A percentile compares a stretch with the other conserved stretches of the same genome.
Evolutionary conservation across 2,888 invertebrate species (phyloP).

Genomic region (Crepidodera aurea): DNA sequence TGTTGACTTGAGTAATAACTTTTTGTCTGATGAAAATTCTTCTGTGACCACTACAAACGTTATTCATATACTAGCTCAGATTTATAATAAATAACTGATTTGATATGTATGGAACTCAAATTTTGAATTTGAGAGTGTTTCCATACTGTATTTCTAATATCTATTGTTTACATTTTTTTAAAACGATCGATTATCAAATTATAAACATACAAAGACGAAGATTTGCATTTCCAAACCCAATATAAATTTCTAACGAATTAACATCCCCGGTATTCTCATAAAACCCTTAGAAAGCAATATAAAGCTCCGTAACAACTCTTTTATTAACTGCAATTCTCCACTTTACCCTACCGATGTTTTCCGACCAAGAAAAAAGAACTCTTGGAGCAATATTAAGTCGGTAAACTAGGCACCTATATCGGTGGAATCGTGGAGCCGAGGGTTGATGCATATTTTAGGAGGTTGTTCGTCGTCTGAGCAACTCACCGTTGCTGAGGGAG

Average conservation of each 20-base stretch:
- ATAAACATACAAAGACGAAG: too few species aligned
- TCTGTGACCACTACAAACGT: too few species aligned
- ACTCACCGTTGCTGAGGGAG: slow-evolving; percentile 17
- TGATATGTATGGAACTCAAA: too few species aligned
- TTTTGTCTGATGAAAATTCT: too few species aligned
- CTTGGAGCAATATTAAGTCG: slow-evolving; percentile 26
- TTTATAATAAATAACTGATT: too few species aligned
- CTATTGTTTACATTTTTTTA: too few species aligned
- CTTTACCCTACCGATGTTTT: slow-evolving; percentile 13
- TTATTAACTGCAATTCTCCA: slow-evolving; percentile 28
- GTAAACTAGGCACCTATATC: slow-evolving; percentile 14
- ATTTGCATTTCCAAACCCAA: background rate
- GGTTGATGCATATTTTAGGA: slow-evolving; percentile 40
- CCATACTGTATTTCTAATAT: too few species aligned
- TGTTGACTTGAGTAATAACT: too few species aligned
- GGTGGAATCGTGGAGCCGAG: slow-evolving; percentile 19
- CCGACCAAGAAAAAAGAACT: slow-evolving; percentile 16
- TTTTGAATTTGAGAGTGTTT: too few species aligned
- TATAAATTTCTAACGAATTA: background rate
- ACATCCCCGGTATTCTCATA: background rate
- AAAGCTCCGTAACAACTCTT: slow-evolving; percentile 18
- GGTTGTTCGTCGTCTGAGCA: slow-evolving; percentile 39
- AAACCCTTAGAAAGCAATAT: background rate
- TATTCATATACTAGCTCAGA: too few species aligned
- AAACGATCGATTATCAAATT: too few species aligned